Evolutionary conservation across 92 coral and sea anemone genomes (phyloP).

Genomic region (Umimayanthus chanpuru): DNA sequence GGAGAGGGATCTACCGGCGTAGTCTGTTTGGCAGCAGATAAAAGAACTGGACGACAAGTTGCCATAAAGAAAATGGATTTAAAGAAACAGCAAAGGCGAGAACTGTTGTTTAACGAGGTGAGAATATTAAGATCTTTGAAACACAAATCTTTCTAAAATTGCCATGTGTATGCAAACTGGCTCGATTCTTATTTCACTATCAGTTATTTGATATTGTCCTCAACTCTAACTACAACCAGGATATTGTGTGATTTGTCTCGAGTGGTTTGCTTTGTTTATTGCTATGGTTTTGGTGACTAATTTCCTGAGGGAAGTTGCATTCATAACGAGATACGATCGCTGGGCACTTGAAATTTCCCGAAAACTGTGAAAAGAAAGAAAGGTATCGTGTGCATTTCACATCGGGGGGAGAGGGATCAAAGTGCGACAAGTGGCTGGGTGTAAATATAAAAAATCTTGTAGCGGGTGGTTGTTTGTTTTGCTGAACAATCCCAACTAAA

Average conservation of each 20-base stretch:
- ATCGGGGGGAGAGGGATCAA: neutral
- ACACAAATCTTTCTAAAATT: constrained; percentile 31
- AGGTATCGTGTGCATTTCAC: neutral
- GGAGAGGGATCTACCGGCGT: constrained; percentile 99
- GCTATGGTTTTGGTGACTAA: constrained; percentile 30
- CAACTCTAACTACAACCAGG: neutral
- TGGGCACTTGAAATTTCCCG: neutral
- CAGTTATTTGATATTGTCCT: constrained; percentile 6
- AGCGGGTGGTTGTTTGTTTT: constrained; percentile 15
- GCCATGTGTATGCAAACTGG: neutral
- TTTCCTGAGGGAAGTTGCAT: constrained; percentile 7
- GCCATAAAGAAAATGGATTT: constrained; percentile 99
- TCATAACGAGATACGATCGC: neutral
- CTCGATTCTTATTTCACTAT: no score
- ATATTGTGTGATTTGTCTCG: constrained; percentile 3
- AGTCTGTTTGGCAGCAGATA: constrained; percentile 96
- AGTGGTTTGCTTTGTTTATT: constrained; percentile 17
- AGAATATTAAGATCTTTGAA: constrained; percentile 48
- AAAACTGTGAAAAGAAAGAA: neutral
- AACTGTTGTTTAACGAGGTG: constrained; percentile 97
- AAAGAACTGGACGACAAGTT: constrained; percentile 87
- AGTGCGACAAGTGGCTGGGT: neutral
- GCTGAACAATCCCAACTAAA: neutral
- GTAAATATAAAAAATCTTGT: constrained; percentile 18
- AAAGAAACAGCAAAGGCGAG: constrained; percentile 94